Conservation (phyloP, 1,140 invertebrate genomes). For the Drosophila azteca region DNA sequence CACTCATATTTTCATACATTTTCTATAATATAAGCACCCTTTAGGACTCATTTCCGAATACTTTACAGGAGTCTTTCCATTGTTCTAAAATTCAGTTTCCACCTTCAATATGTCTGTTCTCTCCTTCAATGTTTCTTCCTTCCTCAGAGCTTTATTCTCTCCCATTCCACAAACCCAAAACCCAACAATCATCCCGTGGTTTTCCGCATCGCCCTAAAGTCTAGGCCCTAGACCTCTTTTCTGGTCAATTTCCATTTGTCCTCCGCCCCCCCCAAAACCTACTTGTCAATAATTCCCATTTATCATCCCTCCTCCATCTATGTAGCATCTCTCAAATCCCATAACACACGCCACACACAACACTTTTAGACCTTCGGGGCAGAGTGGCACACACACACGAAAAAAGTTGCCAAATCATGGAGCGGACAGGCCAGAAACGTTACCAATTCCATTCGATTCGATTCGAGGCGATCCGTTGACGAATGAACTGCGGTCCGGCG, state of each 20-base stretch:
- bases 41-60: too few species aligned
- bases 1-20: too few species aligned
- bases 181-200: not conserved
- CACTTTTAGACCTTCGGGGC: slow-evolving; percentile 16
- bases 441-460: too few species aligned
- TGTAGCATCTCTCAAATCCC: not conserved
- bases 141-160: too few species aligned
- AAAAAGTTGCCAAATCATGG: slow-evolving; percentile 61
- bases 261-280: not conserved
- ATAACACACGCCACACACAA: slow-evolving; percentile 36
- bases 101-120: too few species aligned
- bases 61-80: not conserved
- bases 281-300: slow-evolving; percentile 26
- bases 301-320: slow-evolving; percentile 4
- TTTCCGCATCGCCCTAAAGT: too few species aligned
- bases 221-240: not conserved
- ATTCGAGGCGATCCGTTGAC: slow-evolving; percentile 3
- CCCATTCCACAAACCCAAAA: too few species aligned
- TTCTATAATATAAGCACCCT: too few species aligned
- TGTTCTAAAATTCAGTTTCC: not conserved
- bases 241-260: not conserved
- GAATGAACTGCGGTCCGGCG: slow-evolving; percentile 18
- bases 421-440: not conserved
- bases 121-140: too few species aligned
- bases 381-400: slow-evolving; percentile 8